A percentile compares a stretch with the other conserved stretches of the same genome.
Evolutionary conservation across 2,888 invertebrate genomes (phyloP).

Genomic region (Elegia similella): DNA sequence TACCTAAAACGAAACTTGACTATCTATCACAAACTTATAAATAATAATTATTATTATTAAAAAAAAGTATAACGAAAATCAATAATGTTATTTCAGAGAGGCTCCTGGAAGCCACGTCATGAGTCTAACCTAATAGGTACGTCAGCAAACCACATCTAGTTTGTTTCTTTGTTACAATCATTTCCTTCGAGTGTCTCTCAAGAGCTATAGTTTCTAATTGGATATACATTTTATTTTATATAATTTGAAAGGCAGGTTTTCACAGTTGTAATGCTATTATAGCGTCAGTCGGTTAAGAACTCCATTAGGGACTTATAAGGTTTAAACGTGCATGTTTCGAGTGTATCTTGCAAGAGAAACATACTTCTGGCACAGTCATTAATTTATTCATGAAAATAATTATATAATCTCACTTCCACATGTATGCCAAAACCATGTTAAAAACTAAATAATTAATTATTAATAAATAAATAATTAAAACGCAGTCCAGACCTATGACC

Average conservation of each 20-base stretch:
- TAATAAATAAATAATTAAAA: too few species aligned
- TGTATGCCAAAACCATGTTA: too few species aligned
- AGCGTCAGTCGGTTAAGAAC: not conserved
- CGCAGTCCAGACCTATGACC: too few species aligned
- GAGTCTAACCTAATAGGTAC: constrained; percentile 43
- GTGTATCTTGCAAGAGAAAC: not conserved
- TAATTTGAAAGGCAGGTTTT: constrained; percentile 12
- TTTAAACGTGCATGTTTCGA: not conserved
- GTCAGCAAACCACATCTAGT: constrained; percentile 29
- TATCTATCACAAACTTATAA: constrained; percentile 27
- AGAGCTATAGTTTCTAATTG: constrained; percentile 5
- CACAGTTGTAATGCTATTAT: constrained; percentile 8
- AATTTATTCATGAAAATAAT: too few species aligned
- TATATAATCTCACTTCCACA: too few species aligned
- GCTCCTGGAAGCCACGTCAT: constrained; percentile 6
- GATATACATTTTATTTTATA: constrained; percentile 11
- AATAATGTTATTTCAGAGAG: constrained; percentile 14
- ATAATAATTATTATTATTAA: constrained; percentile 9
- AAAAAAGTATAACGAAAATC: constrained; percentile 14
- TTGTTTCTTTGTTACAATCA: constrained; percentile 19
- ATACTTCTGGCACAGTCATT: not conserved
- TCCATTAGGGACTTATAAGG: not conserved
- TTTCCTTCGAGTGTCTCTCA: constrained; percentile 7
- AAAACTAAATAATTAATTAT: not conserved
- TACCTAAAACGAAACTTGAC: constrained; percentile 22